Base-by-base conservation (phyloP, 1,140 invertebrate species). In the Paraescarpia echinospica region DNA sequence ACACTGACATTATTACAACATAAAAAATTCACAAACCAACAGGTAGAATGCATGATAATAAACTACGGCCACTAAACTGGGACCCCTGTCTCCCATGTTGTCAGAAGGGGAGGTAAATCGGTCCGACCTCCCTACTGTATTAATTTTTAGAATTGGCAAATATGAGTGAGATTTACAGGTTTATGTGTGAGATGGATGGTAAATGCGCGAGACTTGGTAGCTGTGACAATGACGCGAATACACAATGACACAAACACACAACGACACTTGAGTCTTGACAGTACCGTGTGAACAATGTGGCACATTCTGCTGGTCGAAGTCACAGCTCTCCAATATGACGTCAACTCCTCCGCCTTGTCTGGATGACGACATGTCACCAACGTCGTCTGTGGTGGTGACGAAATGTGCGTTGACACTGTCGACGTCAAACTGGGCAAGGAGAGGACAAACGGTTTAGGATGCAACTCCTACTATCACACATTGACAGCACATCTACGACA, bases 241-340 rank as follows among this genome's bases (percentile, higher is more conserved):
- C 4, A 41, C 41, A 41, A 41, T 41, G 41, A 12, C 41, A 41
- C 12, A 41, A 41, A 12, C 6, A 92, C 6, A 33, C 91, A 92
- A n/a, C 34, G 48, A 8, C 1, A 9, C 27, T n/a, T 91, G 92
- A 12, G 77, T 27, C 12, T 35, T 91, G 93, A 93, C 91, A 89
- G 90, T 33, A 92, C 77, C 89, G 35, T 34, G 33, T 35, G 59
- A 18, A 27, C 59, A 77, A 77, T 77, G 59, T 77, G 59, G 59
- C 59, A 77, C 59, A 27, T 77, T 77, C 59, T 77, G 12, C 4
- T 77, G 59, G 59, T 77, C 59, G 27, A 77, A 77, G 59, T 77
- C 59, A 77, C 59, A 77, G 59, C 59, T 77, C 59, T 77, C 59
- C 59, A 77, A 77, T 77, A 77, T 77, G 59, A 77, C 59, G 27